Conservation (phyloP, 1,140 invertebrate genomes). For the Pseudomyrmex sp. region DNA sequence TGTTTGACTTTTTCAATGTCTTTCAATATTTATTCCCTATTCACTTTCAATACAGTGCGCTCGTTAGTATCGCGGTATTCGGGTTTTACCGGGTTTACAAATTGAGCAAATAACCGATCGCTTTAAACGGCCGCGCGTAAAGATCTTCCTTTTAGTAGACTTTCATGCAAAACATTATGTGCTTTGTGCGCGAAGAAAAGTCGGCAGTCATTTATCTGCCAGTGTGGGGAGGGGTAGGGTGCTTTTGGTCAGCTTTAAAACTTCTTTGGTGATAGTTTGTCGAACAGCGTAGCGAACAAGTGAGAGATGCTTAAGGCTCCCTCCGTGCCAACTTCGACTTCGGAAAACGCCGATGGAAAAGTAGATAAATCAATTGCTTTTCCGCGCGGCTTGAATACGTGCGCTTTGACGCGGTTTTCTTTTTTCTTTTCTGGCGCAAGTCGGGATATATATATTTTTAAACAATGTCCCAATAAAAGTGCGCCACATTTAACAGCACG, state of each 20-base stretch:
- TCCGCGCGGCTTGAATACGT: constrained; percentile 43
- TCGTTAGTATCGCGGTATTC: background rate
- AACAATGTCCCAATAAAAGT: background rate
- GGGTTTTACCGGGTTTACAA: background rate
- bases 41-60: background rate
- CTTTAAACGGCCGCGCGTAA: constrained; percentile 7
- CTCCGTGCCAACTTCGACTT: constrained; percentile 45
- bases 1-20: too few relatives aligned
- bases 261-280: constrained; percentile 71
- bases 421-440: constrained; percentile 6
- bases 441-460: background rate
- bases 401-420: constrained; percentile 5
- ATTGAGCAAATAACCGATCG: constrained; percentile 36
- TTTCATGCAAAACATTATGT: constrained; percentile 60
- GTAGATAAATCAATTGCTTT: constrained; percentile 66
- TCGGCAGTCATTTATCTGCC: constrained; percentile 66
- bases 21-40: background rate
- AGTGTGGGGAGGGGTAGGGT: background rate
- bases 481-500: background rate
- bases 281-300: constrained; percentile 66
- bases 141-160: constrained; percentile 16
- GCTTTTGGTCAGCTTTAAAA: constrained; percentile 73
- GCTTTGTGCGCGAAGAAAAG: constrained; percentile 57
- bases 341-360: constrained; percentile 34
- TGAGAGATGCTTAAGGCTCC: constrained; percentile 57